Evolutionary conservation across 2,797 vertebrate genomes (phyloP), one percentile per base, ranked within the genome.

Genomic region (Odontamblyopus lacepedii): DNA sequence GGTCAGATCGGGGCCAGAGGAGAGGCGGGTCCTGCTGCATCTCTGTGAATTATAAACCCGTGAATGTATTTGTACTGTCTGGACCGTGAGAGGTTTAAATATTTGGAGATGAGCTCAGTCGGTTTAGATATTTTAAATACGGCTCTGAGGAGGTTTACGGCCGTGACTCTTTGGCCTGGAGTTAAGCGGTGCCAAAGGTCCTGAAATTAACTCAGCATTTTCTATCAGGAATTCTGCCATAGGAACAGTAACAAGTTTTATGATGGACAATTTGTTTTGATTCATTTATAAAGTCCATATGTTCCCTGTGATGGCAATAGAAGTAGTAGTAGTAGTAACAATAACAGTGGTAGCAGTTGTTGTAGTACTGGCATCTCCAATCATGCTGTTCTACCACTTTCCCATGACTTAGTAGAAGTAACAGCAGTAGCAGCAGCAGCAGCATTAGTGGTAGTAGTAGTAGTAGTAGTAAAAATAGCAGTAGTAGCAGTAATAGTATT

Each of bases 41-140:
- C 62, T 23, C 13, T 2, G 26, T 50, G 63, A 66, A 50, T 66
- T 48, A 66, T 66, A 29, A 26, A 66, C 5, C 29, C 11, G 50
- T 44, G 19, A 44, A 51, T 51, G 15, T 55, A 71, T 73, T 23
- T 23, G 59, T 59, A 13, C 53, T n/a, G 41, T 53, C 9, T 69
- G 50, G 6, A 51, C 26, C 3, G 30, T 27, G 26, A 48, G 3
- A 6, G 4, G 63, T 15, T 50, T 66, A 7, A 4, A 48, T 48
- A 50, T 66, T 66, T 66, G 63, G 63, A 48, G 23, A 13, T 18
- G 41, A 50, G 63, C 26, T 41, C 41, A n/a, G 4, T 6, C 2
- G 26, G 15, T 15, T 66, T 16, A 18, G 13, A 50, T 66, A 1
- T 8, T 38, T 27, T 50, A 66, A 66, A 66, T 66, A 27, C 26